These are phyloP conservation scores for Phortica magna DNA, from an alignment of 2,888 invertebrate genomes.

Conservation along the genomic window DNA sequence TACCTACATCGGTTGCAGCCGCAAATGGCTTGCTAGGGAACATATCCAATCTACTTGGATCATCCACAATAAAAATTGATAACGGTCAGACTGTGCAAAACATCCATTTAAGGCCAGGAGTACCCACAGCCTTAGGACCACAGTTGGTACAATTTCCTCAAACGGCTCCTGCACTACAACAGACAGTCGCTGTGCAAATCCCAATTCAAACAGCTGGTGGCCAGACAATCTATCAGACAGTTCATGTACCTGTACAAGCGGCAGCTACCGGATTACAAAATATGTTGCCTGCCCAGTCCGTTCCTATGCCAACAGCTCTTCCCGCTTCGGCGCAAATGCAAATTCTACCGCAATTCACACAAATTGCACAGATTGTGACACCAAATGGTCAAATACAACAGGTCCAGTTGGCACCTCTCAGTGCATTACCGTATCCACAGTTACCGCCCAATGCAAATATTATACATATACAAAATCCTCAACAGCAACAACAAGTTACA, in stretches of 20 bases:
- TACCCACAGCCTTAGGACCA: conserved; percentile 58
- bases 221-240: conserved; percentile 96
- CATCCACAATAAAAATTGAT: conserved; percentile 68
- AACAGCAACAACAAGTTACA: conserved; percentile 60
- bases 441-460: conserved; percentile 75
- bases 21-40: conserved; percentile 76
- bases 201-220: conserved; percentile 80
- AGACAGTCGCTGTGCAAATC: conserved; percentile 92
- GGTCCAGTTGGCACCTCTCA: conserved; percentile 88
- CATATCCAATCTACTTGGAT: conserved; percentile 65
- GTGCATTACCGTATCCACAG: conserved; percentile 75
- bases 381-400: conserved; percentile 94
- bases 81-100: conserved; percentile 82
- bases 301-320: conserved; percentile 73
- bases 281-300: conserved; percentile 78
- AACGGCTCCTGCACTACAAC: conserved; percentile 73
- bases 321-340: conserved; percentile 80
- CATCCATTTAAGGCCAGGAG: conserved; percentile 82
- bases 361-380: conserved; percentile 90
- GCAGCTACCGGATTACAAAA: conserved; percentile 79
- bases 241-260: conserved; percentile 93
- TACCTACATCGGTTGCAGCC: conserved; percentile 76
- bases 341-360: conserved; percentile 90
- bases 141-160: conserved; percentile 77
- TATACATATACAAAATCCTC: conserved; percentile 74